Evolutionary conservation across 1,140 invertebrate species (phyloP).

Genomic region (Plectrocnemia conspersa): DNA sequence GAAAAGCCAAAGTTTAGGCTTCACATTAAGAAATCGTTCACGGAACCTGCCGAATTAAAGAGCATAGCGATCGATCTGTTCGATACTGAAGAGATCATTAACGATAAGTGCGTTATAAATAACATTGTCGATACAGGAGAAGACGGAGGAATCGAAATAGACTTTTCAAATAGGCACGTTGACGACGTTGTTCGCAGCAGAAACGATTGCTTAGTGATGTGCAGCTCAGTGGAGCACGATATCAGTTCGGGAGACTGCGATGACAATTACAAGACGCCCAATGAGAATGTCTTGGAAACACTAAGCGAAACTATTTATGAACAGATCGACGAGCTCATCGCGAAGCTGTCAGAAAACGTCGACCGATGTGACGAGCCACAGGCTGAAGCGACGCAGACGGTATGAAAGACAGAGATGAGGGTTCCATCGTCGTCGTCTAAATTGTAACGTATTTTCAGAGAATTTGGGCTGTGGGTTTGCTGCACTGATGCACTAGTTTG

Average conservation of each 20-base stretch:
- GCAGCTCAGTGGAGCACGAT: constrained; percentile 18
- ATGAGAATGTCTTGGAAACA: constrained; percentile 42
- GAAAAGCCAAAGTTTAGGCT: background rate
- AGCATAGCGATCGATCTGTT: background rate
- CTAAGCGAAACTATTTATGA: constrained; percentile 44
- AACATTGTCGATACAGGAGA: constrained; percentile 33
- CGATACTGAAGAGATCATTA: background rate
- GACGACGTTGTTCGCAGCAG: background rate
- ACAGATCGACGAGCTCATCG: constrained; percentile 46
- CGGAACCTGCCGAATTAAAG: background rate
- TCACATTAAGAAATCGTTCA: background rate
- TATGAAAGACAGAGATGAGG: constrained; percentile 1
- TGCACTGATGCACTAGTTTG: too few species aligned
- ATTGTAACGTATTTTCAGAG: too few species aligned
- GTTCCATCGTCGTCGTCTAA: too few species aligned
- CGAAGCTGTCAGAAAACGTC: constrained; percentile 40
- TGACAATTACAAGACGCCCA: constrained; percentile 43
- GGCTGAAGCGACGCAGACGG: background rate
- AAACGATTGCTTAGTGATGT: constrained; percentile 9
- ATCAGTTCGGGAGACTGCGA: constrained; percentile 31
- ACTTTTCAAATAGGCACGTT: constrained; percentile 23
- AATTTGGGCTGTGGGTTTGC: too few species aligned
- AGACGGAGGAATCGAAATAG: constrained; percentile 34
- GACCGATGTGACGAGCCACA: constrained; percentile 13
- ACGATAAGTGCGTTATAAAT: background rate